These are phyloP conservation scores for Clangula hyemalis DNA, from an alignment of 2,797 vertebrate genomes.

Conservation along the genomic window DNA sequence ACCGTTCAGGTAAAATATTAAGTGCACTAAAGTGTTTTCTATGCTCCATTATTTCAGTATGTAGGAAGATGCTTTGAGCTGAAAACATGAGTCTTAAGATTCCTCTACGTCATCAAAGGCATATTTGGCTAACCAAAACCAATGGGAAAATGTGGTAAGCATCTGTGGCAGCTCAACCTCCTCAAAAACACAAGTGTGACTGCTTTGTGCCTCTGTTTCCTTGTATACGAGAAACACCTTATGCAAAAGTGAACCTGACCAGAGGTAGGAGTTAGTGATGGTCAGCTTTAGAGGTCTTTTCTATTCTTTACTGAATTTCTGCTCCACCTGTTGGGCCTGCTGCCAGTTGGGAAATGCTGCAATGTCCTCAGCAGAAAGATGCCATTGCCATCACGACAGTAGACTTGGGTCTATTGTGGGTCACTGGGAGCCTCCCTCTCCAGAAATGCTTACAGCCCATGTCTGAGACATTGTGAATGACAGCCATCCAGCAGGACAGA, in stretches of 20 bases:
- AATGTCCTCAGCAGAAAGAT: background rate
- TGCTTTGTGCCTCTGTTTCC: background rate
- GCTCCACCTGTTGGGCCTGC: background rate
- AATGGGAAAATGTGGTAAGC: slow-evolving; percentile 5
- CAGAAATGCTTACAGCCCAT: background rate
- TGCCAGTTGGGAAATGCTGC: background rate
- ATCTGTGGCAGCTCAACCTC: background rate
- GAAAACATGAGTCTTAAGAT: background rate
- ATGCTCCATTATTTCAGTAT: background rate
- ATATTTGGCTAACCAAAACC: background rate
- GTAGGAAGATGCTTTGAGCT: background rate
- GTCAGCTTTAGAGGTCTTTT: background rate
- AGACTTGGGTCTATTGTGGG: background rate
- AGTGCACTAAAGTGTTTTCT: background rate
- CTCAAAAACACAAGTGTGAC: background rate
- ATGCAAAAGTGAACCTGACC: background rate
- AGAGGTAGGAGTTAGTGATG: background rate
- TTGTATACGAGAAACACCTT: background rate
- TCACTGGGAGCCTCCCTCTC: background rate
- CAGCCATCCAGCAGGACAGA: background rate
- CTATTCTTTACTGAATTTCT: background rate
- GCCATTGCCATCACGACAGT: rapidly evolving
- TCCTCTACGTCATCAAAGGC: background rate
- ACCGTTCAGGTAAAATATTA: background rate
- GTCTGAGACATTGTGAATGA: background rate